phyloP scores from a whole-genome alignment of 37 sponge, comb jelly and placozoan species.

The Aphrocallistes beatrix region DNA sequence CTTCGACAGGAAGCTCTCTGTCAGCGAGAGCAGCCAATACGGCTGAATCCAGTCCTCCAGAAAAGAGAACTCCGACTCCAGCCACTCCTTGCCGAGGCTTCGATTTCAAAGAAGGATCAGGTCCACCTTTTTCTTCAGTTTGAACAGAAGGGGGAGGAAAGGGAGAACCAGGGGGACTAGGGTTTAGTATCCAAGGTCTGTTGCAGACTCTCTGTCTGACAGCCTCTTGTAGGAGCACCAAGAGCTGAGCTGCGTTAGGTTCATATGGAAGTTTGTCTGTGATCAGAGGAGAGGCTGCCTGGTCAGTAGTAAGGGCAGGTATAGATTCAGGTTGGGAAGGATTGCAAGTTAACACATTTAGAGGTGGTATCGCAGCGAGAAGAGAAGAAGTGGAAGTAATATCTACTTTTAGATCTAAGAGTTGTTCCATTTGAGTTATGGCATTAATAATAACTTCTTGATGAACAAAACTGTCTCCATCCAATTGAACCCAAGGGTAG shows the following conservation, averaged over 20 bases:
- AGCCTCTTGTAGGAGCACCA: conserved; percentile 43
- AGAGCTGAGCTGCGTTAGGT: conserved; percentile 20
- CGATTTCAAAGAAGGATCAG: neutral
- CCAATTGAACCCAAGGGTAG: conserved; percentile 57
- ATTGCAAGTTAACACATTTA: no score
- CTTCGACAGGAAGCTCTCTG: conserved; percentile 50
- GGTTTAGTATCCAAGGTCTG: neutral
- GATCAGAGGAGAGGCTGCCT: neutral
- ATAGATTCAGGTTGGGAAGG: no score
- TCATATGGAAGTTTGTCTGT: neutral
- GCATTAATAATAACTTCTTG: neutral
- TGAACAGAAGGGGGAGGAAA: neutral
- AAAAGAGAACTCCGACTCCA: conserved; percentile 70
- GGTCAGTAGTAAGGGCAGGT: neutral
- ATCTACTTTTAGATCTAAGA: neutral
- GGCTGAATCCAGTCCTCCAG: conserved; percentile 89
- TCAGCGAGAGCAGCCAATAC: conserved; percentile 83
- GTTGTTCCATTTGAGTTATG: neutral
- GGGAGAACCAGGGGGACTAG: neutral
- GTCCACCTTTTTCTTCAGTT: neutral
- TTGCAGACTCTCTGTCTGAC: conserved; percentile 27
- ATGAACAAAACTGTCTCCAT: neutral
- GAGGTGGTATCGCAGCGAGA: neutral
- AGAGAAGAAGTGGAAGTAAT: neutral
- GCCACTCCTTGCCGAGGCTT: conserved; percentile 25